A percentile compares a stretch with the other conserved stretches of the same genome.
These are phyloP conservation scores for Torymus tubicola DNA, from an alignment of 2,888 invertebrate genomes.

Conservation along the genomic window DNA sequence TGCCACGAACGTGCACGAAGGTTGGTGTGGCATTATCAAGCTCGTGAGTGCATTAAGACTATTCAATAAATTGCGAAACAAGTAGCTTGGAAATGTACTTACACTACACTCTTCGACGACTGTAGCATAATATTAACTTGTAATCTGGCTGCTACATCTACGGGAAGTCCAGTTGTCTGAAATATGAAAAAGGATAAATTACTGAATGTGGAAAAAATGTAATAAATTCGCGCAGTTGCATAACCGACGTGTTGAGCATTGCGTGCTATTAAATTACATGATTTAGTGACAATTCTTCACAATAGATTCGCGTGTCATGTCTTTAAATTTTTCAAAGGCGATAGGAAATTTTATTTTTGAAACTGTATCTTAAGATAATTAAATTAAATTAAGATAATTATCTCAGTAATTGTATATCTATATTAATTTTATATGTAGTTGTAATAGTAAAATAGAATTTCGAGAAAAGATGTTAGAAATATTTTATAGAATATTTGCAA, in stretches of 20 bases:
- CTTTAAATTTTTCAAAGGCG: not conserved
- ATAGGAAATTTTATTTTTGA: not conserved
- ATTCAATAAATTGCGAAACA: not conserved
- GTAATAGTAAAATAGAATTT: too few species aligned
- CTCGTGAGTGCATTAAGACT: too few species aligned
- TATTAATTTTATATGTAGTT: too few species aligned
- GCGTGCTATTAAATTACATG: not conserved
- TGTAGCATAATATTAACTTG: slow-evolving; percentile 88
- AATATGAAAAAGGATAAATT: slow-evolving; percentile 62
- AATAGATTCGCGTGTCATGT: not conserved
- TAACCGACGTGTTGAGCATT: not conserved
- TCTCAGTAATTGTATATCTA: too few species aligned
- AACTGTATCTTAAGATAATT: too few species aligned
- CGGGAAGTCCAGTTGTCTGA: slow-evolving; percentile 85
- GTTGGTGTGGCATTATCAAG: too few species aligned
- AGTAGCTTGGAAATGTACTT: slow-evolving; percentile 73
- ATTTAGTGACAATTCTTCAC: slow-evolving; percentile 9
- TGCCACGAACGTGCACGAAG: not conserved
- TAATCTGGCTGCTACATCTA: slow-evolving; percentile 86
- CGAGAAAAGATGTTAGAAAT: too few species aligned
- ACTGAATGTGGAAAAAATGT: slow-evolving; percentile 3
- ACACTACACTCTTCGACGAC: slow-evolving; percentile 82
- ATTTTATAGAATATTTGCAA: too few species aligned
- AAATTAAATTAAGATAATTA: too few species aligned
- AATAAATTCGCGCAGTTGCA: not conserved